Percentiles rank a stretch among this genome's conserved stretches.
These are phyloP conservation scores for Drosophila funebris DNA, from an alignment of 1,140 invertebrate species.

Conservation along the genomic window DNA sequence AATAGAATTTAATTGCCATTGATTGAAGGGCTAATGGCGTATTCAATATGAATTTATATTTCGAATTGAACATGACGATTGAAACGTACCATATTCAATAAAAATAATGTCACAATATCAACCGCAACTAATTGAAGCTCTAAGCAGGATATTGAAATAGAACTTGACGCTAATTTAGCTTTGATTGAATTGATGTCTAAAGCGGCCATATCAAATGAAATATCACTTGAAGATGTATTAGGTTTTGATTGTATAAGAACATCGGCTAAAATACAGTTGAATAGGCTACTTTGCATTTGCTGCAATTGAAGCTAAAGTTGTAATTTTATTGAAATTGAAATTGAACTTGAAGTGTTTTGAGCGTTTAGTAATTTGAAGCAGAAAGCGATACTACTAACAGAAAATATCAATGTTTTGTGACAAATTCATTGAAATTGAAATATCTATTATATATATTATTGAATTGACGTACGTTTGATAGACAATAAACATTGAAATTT, in stretches of 20 bases:
- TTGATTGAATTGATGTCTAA: too few relatives aligned
- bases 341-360: background rate
- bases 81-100: background rate
- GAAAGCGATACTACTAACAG: too few relatives aligned
- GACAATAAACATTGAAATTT: too few relatives aligned
- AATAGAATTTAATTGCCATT: slow-evolving; percentile 58
- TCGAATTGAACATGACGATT: slow-evolving; percentile 24
- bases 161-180: background rate
- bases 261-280: too few relatives aligned
- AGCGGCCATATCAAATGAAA: too few relatives aligned
- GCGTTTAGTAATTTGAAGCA: background rate
- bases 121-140: background rate
- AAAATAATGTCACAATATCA: background rate
- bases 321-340: background rate
- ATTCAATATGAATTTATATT: slow-evolving; percentile 3
- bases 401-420: too few relatives aligned
- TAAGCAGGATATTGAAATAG: background rate
- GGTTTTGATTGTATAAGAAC: too few relatives aligned
- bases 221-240: too few relatives aligned
- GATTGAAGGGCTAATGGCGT: slow-evolving; percentile 40
- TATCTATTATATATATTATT: too few relatives aligned
- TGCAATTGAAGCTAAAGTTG: too few relatives aligned
- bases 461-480: too few relatives aligned
- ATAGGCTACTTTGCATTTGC: too few relatives aligned
- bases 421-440: slow-evolving; percentile 1